These are phyloP conservation scores for Oreamnos americanus DNA, from an alignment of 2,113 vertebrate genomes.

Conservation along the genomic window DNA sequence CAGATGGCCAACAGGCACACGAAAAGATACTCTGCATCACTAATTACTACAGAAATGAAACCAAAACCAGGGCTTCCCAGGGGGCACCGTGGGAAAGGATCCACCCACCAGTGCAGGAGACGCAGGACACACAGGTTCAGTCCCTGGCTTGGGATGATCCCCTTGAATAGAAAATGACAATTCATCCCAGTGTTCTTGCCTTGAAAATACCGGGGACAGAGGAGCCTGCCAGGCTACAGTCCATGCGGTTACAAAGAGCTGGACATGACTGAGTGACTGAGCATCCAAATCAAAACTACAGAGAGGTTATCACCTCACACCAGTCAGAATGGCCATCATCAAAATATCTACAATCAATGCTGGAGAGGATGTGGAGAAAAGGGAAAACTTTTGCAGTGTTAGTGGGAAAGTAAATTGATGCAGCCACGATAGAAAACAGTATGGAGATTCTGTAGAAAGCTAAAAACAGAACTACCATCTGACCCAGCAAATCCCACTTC, in stretches of 20 bases:
- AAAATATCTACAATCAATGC: neutral
- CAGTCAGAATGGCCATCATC: neutral
- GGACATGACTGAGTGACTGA: neutral
- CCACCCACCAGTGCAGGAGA: neutral
- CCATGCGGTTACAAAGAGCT: neutral
- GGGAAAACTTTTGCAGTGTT: neutral
- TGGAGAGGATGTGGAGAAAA: neutral
- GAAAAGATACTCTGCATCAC: neutral
- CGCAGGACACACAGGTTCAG: neutral
- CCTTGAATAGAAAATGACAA: neutral
- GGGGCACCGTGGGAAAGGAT: neutral
- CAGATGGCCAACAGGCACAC: neutral
- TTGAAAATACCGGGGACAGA: neutral
- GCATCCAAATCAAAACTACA: neutral
- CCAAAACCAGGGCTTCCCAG: neutral
- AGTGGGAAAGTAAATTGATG: neutral
- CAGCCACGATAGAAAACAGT: neutral
- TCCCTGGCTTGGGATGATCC: neutral
- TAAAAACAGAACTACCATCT: neutral
- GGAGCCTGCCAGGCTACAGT: neutral
- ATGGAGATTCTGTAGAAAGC: neutral
- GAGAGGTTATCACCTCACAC: neutral
- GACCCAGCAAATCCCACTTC: neutral
- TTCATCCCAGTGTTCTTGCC: neutral
- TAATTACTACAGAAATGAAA: neutral